Conservation (phyloP, 2,113 vertebrate species). For the Ascaphus truei region DNA sequence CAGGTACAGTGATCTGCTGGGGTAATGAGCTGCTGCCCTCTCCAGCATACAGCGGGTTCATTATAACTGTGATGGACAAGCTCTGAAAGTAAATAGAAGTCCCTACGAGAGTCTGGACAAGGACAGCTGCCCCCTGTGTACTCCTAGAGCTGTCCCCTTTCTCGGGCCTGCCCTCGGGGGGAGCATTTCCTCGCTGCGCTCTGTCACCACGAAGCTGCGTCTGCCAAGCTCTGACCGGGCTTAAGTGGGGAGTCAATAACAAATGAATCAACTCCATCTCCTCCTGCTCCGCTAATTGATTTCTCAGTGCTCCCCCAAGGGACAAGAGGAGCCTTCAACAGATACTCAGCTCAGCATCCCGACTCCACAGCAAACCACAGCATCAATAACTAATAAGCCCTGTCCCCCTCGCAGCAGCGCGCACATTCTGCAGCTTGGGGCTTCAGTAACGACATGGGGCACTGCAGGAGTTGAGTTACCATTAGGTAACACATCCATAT, state of each 20-base stretch:
- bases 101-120: too few relatives aligned
- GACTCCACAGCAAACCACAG: constrained; percentile 21
- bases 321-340: constrained; percentile 6
- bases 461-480: too few relatives aligned
- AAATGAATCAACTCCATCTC: constrained; percentile 6
- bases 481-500: too few relatives aligned
- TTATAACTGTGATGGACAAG: not conserved
- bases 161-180: not conserved
- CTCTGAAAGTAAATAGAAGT: too few relatives aligned
- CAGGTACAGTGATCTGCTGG: too few relatives aligned
- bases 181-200: not conserved
- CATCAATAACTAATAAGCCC: constrained; percentile 23
- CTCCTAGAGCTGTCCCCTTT: not conserved
- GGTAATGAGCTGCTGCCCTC: not conserved
- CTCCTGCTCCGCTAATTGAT: not conserved
- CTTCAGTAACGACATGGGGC: too few relatives aligned
- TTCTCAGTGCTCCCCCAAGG: not conserved
- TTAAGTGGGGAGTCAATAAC: constrained; percentile 18
- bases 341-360: constrained; percentile 20
- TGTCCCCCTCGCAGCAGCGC: too few relatives aligned
- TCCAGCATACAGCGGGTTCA: not conserved
- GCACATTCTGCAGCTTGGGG: too few relatives aligned
- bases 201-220: not conserved
- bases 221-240: constrained; percentile 11
- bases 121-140: not conserved